Evolutionary conservation across 2,797 vertebrate genomes (phyloP), one percentile per base, ranked within the genome.

Genomic region (Parambassis ranga): DNA sequence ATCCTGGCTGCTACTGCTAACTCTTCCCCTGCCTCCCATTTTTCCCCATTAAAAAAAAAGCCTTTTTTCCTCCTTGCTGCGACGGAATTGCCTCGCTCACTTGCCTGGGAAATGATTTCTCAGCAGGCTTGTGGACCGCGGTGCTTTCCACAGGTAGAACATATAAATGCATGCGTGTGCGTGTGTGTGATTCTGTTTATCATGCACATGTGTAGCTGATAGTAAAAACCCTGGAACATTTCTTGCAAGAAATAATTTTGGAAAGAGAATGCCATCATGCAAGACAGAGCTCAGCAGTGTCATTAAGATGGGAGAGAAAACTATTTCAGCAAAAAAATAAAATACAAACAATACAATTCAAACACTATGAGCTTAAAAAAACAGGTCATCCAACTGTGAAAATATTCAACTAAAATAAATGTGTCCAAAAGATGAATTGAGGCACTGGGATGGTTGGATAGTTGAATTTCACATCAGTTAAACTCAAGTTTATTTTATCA

Each of bases 11-110:
- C 83, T 77, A 75, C 83, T 68, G 79, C 85, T 81, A 84, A 89
- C 77, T 83, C 82, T 86, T 81, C 86, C 83, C 77, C 83, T 71
- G 76, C 83, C 76, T 81, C 88, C 79, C 74, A 90, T 90, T 89
- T 90, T 84, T 85, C 83, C 77, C 79, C 70, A 91, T 91, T 90
- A 88, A 84, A 86, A 89, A 87, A 85, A 72, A 72, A 60, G 3
- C 5, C 22, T 53, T 74, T 81, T 81, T 65, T 31, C 66, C 60
- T 80, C 77, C 71, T 75, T 36, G 43, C 82, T 71, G 79, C 4
- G 60, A 87, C 27, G 43, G 73, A 90, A 89, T 78, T 71, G 71
- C 87, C 62, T 79, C 52, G 43, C 65, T 75, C 60, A 24, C 65
- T 77, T 84, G 48, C 58, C 30, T 28, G 36, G 77, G 64, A 85